These are phyloP conservation scores for Meloe dianella DNA, from an alignment of 2,888 invertebrate species.

Conservation along the genomic window DNA sequence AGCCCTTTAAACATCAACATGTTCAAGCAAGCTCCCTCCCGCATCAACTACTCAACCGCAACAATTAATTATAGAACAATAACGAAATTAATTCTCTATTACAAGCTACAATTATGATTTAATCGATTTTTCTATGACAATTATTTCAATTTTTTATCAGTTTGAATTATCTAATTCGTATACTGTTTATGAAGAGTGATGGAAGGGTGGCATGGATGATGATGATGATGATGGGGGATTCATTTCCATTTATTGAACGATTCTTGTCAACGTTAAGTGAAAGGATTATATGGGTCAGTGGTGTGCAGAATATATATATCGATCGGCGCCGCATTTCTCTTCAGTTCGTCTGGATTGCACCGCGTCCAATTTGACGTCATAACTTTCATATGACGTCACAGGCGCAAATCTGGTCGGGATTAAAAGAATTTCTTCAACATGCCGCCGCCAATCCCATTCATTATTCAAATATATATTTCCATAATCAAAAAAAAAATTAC, in stretches of 20 bases:
- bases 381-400: conserved; percentile 47
- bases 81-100: conserved; percentile 26
- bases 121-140: too few species aligned
- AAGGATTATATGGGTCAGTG: conserved; percentile 56
- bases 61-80: conserved; percentile 13
- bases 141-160: too few species aligned
- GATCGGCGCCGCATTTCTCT: conserved; percentile 36
- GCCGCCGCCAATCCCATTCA: not conserved
- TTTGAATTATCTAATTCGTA: too few species aligned
- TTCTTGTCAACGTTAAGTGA: conserved; percentile 44
- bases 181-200: too few species aligned
- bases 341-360: conserved; percentile 40
- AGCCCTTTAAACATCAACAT: not conserved
- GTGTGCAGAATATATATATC: conserved; percentile 50
- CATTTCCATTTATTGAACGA: conserved; percentile 28
- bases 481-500: too few species aligned
- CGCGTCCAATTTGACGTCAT: conserved; percentile 46
- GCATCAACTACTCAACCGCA: too few species aligned
- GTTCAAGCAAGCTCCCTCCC: not conserved
- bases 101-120: conserved; percentile 30
- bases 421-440: not conserved
- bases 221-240: not conserved
- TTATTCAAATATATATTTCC: too few species aligned
- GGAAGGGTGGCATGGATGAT: not conserved
- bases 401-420: conserved; percentile 16